A percentile compares a stretch with the other conserved stretches of the same genome.
Conservation (phyloP, 1,140 invertebrate genomes). For the Brevipalpus yothersi region DNA sequence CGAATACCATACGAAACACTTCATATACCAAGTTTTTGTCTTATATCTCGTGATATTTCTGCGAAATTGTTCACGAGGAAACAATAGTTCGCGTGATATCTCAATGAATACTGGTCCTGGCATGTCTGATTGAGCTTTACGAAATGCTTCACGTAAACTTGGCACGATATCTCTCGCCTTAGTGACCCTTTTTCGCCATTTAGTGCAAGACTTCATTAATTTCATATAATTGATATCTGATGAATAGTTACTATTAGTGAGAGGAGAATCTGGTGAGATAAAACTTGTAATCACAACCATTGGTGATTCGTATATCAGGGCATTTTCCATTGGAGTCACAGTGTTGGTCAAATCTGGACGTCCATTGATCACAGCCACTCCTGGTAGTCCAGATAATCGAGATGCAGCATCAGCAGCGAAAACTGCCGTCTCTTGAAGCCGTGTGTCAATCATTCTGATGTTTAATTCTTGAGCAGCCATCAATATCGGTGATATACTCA, state of each 20-base stretch:
- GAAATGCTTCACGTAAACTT: conserved; percentile 27
- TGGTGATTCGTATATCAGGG: conserved; percentile 41
- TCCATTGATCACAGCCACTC: conserved; percentile 38
- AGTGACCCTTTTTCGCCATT: conserved; percentile 24
- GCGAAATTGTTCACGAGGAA: conserved; percentile 30
- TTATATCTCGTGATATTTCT: conserved; percentile 21
- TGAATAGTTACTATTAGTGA: conserved; percentile 34
- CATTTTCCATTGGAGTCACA: conserved; percentile 40
- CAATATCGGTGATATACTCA: conserved; percentile 39
- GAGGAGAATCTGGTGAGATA: conserved; percentile 26
- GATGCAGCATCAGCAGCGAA: conserved; percentile 41
- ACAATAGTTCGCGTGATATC: conserved; percentile 36
- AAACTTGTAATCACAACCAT: conserved; percentile 32
- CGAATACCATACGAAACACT: conserved; percentile 24
- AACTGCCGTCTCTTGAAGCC: conserved; percentile 36
- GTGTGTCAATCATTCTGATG: conserved; percentile 33
- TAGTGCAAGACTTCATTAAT: conserved; percentile 35
- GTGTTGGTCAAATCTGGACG: conserved; percentile 38
- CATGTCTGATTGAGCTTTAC: conserved; percentile 31
- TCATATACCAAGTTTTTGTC: not conserved
- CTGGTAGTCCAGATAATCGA: conserved; percentile 32
- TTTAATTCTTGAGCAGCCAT: conserved; percentile 31
- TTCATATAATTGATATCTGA: conserved; percentile 40
- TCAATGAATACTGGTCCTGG: conserved; percentile 40
- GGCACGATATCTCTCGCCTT: conserved; percentile 31